Base-by-base conservation (phyloP, 2,113 vertebrate species). In the Typhlomys cinereus region DNA sequence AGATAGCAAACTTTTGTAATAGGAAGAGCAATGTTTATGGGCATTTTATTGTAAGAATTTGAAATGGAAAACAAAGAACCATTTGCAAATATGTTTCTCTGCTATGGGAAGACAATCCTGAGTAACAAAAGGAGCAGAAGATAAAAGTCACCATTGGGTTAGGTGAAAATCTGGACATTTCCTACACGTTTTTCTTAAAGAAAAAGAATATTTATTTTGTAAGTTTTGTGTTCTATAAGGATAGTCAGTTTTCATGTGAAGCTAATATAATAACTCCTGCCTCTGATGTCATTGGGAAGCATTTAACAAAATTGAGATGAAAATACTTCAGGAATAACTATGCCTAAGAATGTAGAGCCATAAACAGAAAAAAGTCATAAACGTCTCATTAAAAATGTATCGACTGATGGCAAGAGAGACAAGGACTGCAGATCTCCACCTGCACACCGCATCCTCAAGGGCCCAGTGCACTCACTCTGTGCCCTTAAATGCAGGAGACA, bases 51-150 rank as follows among this genome's bases (percentile, higher is more conserved):
- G 27, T 62, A 85, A 61, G 14, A 7, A 52, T 85, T 61, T 46
- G 74, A 90, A 94, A 91, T 95, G 79, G 39, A 89, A 93, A 91
- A 81, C 57, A 39, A 70, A 88, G 27, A 85, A 90, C 85, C 15
- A 39, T 70, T 95, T 91, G 81, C 69, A 96, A 84, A 83, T 82
- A 48, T 67, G 17, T 52, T 17, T 46, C 69, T 85, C 21, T 92
- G 44, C 36, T 78, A 2, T 91, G 70, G 31, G 27, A 95, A 31
- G 59, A 92, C 74, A 89, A 52, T 31, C 13, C 81, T 2, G 50
- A 91, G 15, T 23, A 85, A 25, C 29, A 73, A 14, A 61, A 52
- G 61, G 76, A 81, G 27, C 39, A 36, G 75, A 88, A 88, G 29
- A 61, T 59, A n/a, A 82, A 84, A 70, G 20, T 80, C 4, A 62